Conservation (phyloP, 2,113 vertebrate species). For the Crotalus tigris region DNA sequence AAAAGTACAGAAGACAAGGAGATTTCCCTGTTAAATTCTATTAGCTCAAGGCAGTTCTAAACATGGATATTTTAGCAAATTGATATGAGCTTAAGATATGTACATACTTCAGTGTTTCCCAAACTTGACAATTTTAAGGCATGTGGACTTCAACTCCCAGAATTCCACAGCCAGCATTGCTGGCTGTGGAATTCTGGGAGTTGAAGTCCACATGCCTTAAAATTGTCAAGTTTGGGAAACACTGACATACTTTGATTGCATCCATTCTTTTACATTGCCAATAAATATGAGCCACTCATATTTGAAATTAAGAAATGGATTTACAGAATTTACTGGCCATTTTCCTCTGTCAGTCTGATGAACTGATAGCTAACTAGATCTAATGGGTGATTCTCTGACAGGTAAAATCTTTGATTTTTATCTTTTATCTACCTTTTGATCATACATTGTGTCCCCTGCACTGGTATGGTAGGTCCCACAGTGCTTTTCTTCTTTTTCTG, state of each 20-base stretch:
- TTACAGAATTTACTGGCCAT: neutral
- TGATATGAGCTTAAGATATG: neutral
- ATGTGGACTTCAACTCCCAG: too few species aligned
- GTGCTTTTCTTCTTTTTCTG: neutral
- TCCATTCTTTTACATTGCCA: neutral
- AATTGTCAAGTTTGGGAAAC: too few species aligned
- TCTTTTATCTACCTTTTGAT: neutral
- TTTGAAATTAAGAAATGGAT: neutral
- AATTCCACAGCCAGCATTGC: too few species aligned
- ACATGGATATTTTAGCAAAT: neutral
- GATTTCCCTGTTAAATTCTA: neutral
- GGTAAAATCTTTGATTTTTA: neutral
- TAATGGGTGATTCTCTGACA: neutral
- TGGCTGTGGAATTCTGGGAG: too few species aligned
- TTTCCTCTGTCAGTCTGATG: neutral
- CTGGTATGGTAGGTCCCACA: neutral
- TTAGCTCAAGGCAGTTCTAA: neutral
- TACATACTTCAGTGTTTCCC: neutral
- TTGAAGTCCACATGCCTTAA: too few species aligned
- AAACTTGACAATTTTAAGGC: too few species aligned
- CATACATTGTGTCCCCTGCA: neutral
- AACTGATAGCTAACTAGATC: neutral
- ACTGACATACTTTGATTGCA: neutral
- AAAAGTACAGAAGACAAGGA: neutral
- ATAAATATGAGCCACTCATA: neutral